Base-by-base conservation (phyloP, 2,797 vertebrate species). In the Gadopsis marmoratus region DNA sequence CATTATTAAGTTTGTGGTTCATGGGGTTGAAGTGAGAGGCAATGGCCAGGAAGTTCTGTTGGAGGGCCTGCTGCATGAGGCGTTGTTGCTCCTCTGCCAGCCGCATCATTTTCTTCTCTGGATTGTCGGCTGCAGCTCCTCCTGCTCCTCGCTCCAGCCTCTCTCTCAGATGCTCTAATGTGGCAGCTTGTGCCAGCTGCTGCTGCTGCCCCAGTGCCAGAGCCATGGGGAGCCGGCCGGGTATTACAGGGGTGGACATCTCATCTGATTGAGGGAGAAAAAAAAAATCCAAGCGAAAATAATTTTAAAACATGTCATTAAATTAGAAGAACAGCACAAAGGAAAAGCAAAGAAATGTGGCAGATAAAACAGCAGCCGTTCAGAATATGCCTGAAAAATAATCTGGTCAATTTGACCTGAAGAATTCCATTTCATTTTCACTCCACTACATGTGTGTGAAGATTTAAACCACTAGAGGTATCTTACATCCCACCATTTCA, bases 51-150 rank as follows among this genome's bases (percentile, higher is more conserved):
- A 99, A 93, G 95, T 97, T 98, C 72, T 98, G 97, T 81, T 99
- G 98, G 48, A 99, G 93, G 4, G 97, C 97, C 91, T 99, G 98
- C 88, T 99, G 98, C 82, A 98, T 95, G 9, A 99, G 93, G 63
- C 98, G 95, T 90, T 99, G 98, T 85, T 99, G 97, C 84, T 99
- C 96, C 90, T 97, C 97, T 0, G 96, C 95, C 88, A 97, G 88
- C 19, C 96, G 91, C 0, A 96, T 90, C 35, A 92, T 94, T 72
- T 97, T 97, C 93, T 97, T 98, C 89, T 99, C 97, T 0, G 97
- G 96, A 0, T 95, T 96, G 14, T 98, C 97, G 0, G 66, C 74
- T 12, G 81, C 78, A 41, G 47, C 63, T 7, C 66, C 81, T 43
- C 62, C 73, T 17, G 79, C 68, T 12, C 4, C 56, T 23, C 82